Conservation (phyloP, 2,797 vertebrate species). For the Hafferia zeledoni region DNA sequence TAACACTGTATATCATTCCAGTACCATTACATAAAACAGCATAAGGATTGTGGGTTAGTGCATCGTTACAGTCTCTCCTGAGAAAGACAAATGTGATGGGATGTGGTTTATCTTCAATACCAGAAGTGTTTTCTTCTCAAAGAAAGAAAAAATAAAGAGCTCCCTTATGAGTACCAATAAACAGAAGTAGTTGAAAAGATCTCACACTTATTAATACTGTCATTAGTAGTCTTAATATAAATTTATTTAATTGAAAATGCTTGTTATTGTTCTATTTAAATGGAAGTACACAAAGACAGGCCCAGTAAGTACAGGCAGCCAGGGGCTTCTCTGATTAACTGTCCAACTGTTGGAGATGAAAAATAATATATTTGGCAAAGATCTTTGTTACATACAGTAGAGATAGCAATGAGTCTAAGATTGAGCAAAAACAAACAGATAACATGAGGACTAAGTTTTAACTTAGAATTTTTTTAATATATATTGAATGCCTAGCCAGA, state of each 20-base stretch:
- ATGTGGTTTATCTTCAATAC: background rate
- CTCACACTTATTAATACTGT: background rate
- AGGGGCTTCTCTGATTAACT: background rate
- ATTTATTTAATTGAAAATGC: background rate
- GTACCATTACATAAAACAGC: background rate
- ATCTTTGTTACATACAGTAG: background rate
- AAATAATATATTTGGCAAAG: background rate
- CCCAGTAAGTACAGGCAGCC: background rate
- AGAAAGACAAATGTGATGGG: background rate
- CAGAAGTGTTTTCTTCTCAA: background rate
- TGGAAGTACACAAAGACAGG: background rate
- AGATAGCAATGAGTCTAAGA: background rate
- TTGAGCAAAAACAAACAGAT: background rate
- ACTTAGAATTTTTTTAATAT: background rate
- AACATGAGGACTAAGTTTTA: background rate
- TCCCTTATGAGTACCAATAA: background rate
- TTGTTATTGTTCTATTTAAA: background rate
- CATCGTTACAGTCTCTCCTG: background rate
- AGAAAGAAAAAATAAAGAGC: background rate
- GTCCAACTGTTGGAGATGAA: background rate
- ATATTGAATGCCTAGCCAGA: background rate
- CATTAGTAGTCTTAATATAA: background rate
- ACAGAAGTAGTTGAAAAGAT: background rate
- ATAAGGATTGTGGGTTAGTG: background rate
- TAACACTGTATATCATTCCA: background rate